Base-by-base conservation (phyloP, 1,140 invertebrate species). In the Acromyrmex echinatior region DNA sequence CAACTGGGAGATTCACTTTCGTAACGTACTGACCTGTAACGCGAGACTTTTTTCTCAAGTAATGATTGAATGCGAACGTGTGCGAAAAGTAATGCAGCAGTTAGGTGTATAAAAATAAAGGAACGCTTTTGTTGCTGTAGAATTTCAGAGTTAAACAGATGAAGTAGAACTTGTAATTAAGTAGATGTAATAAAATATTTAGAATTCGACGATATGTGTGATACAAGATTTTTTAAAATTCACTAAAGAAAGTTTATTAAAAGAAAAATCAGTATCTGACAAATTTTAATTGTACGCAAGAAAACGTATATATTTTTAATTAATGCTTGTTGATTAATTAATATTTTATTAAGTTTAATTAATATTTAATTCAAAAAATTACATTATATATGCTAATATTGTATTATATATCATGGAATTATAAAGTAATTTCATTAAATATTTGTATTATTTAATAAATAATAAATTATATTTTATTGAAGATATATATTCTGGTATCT, bases 1-100 rank as follows among this genome's bases (percentile, higher is more conserved):
- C 16, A 25, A 49, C 35, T n/a, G 10, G 18, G 53, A 82, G 68
- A 82, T 74, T 82, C 80, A 82, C 80, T 82, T 82, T 82, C 68
- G 80, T 82, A 12, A 31, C 25, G 39, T 56, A 62, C 35, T 35
- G 53, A 74, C 25, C 25, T 28, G 35, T 73, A 74, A 82, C 35
- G 10, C 70, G 12, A 31, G 18, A 25, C 28, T n/a, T 74, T 56
- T 56, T 25, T 45, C 16, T 65, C 28, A 66, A 66, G 74, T 25
- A 65, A 45, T 25, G 25, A 25, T 65, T 63, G 76, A 45, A 63
- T 76, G 39, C 25, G n/a, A 76, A 3, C 31, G 21, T 60, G 31
- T 77, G 35, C 31, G 56, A 63, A n/a, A 77, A 35, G 10, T 45
- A 68, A 68, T 45, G n/a, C 45, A 68, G 12, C 65, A 39, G n/a